Conservation (phyloP, 2,113 vertebrate species). For the Prinia subflava region DNA sequence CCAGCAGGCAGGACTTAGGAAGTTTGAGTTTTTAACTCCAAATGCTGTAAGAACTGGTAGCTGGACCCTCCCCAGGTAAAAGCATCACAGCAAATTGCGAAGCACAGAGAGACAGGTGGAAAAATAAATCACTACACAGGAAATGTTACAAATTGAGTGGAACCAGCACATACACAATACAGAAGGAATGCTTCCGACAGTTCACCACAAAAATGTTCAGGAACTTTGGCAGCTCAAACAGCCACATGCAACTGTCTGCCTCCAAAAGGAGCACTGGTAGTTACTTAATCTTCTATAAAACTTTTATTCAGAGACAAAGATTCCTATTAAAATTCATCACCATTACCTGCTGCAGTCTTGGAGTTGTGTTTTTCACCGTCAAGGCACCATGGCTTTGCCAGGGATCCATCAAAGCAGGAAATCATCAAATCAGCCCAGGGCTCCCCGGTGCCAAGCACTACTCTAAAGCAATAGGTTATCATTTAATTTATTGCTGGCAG, state of each 20-base stretch:
- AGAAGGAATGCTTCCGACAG: neutral
- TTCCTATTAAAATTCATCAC: slow-evolving; percentile 62
- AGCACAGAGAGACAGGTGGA: neutral
- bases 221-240: neutral
- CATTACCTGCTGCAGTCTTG: slow-evolving; percentile 55
- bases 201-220: neutral
- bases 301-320: slow-evolving; percentile 41
- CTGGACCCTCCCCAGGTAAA: neutral
- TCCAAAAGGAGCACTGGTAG: neutral
- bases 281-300: slow-evolving; percentile 23
- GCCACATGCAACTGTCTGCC: neutral
- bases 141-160: neutral
- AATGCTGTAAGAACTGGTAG: neutral
- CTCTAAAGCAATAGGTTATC: slow-evolving; percentile 11
- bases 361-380: slow-evolving; percentile 41
- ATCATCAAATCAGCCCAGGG: slow-evolving; percentile 3
- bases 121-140: neutral
- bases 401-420: slow-evolving; percentile 47
- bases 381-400: slow-evolving; percentile 11
- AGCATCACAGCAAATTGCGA: neutral
- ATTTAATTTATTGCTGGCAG: neutral
- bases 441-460: neutral
- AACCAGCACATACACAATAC: neutral
- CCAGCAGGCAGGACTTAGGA: neutral
- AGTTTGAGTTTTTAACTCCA: neutral